Evolutionary conservation across 2,888 invertebrate genomes (phyloP).

Genomic region (Lithophane socia): DNA sequence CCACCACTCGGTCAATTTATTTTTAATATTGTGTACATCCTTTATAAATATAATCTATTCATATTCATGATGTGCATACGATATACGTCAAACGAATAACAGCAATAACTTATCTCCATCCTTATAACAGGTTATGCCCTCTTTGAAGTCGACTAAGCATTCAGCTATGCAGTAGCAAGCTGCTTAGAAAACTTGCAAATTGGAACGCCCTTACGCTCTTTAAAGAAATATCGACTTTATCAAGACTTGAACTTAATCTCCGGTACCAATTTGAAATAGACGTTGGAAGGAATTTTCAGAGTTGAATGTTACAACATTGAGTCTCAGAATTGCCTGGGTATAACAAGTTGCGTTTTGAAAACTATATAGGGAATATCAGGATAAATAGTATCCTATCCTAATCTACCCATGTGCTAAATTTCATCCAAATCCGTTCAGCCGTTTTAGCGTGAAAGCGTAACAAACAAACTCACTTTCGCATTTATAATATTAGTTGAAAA

Average conservation of each 20-base stretch:
- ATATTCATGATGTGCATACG: slow-evolving; percentile 18
- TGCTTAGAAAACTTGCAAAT: slow-evolving; percentile 21
- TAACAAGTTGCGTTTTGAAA: neutral
- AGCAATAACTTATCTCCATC: slow-evolving; percentile 4
- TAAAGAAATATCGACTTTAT: slow-evolving; percentile 33
- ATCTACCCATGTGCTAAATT: no score
- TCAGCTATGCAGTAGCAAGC: slow-evolving; percentile 23
- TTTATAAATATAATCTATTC: slow-evolving; percentile 21
- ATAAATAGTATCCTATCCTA: no score
- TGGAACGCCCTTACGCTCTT: slow-evolving; percentile 12
- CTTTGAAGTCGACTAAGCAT: slow-evolving; percentile 17
- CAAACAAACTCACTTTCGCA: no score
- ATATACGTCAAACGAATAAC: neutral
- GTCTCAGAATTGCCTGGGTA: neutral
- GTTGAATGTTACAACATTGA: neutral
- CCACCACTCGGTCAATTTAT: slow-evolving; percentile 13
- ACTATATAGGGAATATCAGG: neutral
- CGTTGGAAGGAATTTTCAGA: slow-evolving; percentile 6
- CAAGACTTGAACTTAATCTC: slow-evolving; percentile 25
- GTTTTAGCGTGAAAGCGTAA: no score
- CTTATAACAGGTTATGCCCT: slow-evolving; percentile 11
- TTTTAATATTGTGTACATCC: slow-evolving; percentile 1
- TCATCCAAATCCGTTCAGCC: no score
- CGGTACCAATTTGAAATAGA: slow-evolving; percentile 25
- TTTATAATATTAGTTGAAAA: neutral